Percentiles rank a stretch among this genome's conserved stretches.
These are phyloP conservation scores for Fregetta grallaria DNA, from an alignment of 2,113 vertebrate species.

Conservation along the genomic window DNA sequence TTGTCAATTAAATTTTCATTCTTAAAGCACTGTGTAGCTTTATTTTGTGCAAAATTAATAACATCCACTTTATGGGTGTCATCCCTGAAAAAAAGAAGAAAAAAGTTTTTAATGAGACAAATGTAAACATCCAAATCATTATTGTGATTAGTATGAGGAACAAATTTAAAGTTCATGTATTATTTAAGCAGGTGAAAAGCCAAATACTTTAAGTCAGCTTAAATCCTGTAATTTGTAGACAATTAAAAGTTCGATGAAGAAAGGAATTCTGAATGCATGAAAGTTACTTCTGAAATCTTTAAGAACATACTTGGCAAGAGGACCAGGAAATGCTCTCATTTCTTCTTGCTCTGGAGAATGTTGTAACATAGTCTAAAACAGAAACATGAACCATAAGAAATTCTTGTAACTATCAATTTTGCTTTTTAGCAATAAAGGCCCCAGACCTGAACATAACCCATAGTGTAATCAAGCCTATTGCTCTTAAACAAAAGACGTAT, in stretches of 20 bases:
- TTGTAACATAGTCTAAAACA: slow-evolving; percentile 85
- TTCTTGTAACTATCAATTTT: not conserved
- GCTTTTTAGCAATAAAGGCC: not conserved
- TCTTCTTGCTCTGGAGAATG: slow-evolving; percentile 88
- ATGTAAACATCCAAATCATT: not conserved
- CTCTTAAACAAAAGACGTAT: not conserved
- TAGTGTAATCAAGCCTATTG: not conserved
- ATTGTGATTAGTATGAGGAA: not conserved
- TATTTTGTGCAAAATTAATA: slow-evolving; percentile 96
- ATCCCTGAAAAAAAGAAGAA: slow-evolving; percentile 70
- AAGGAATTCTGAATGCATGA: not conserved
- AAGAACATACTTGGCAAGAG: slow-evolving; percentile 87
- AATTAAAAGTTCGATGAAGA: not conserved
- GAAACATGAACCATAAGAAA: not conserved
- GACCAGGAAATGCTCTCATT: slow-evolving; percentile 89
- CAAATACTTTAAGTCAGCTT: not conserved
- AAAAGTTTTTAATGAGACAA: not conserved
- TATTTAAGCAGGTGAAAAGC: not conserved
- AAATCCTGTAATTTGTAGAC: not conserved
- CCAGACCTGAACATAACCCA: not conserved
- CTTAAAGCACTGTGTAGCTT: slow-evolving; percentile 85
- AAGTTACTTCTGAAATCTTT: not conserved
- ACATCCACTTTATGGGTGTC: slow-evolving; percentile 99
- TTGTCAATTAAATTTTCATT: slow-evolving; percentile 87
- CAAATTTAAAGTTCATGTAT: not conserved